Evolutionary conservation across 53 echinoderm and acorn worm genomes (phyloP).

Genomic region (Temnopleurus reevesii): DNA sequence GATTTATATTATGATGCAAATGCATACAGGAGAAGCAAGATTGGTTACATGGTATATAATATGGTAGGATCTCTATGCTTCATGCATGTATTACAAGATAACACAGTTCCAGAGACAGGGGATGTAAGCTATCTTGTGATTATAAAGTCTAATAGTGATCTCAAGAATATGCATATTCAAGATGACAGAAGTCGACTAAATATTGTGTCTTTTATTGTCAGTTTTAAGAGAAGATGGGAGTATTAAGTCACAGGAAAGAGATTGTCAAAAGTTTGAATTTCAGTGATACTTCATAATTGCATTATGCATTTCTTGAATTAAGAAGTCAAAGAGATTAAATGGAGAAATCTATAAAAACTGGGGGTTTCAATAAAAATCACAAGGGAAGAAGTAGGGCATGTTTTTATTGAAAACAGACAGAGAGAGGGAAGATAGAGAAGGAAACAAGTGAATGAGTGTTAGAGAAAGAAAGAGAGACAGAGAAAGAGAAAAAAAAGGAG

Average conservation of each 20-base stretch:
- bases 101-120: neutral
- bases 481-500: neutral
- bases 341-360: no score
- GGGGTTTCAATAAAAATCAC: no score
- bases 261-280: neutral
- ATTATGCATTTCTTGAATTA: no score
- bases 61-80: neutral
- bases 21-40: neutral
- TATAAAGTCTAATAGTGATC: slow-evolving; percentile 4
- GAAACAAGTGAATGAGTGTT: neutral
- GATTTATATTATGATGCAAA: neutral
- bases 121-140: neutral
- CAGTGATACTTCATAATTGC: neutral
- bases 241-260: neutral
- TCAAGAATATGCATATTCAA: neutral
- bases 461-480: neutral
- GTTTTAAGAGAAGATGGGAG: neutral
- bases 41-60: neutral
- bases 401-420: neutral
- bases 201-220: neutral
- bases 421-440: neutral
- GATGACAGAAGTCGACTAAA: neutral
- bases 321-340: no score
- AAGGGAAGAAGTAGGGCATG: no score
- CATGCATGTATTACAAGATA: neutral